These are phyloP conservation scores for Phengaris arion DNA, from an alignment of 2,888 invertebrate genomes.

Conservation along the genomic window DNA sequence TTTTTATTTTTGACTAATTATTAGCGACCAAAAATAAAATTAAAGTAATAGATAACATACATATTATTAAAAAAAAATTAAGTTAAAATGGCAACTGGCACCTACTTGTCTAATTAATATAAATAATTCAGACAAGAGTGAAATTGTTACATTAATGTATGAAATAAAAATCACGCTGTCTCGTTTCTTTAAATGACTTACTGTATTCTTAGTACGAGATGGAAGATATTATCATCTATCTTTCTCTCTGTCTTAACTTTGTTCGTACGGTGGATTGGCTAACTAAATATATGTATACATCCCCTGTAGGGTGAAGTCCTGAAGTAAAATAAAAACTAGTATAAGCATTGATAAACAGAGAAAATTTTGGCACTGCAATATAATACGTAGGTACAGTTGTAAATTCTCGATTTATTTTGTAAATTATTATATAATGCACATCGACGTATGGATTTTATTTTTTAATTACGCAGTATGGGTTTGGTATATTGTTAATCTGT, in stretches of 20 bases:
- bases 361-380: slow-evolving; percentile 10
- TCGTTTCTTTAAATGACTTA: background rate
- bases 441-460: no score
- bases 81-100: slow-evolving; percentile 18
- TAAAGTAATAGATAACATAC: background rate
- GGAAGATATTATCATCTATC: background rate
- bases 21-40: slow-evolving; percentile 13
- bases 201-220: background rate
- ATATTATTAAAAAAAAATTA: slow-evolving; percentile 10
- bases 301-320: background rate
- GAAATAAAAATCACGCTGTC: background rate
- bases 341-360: background rate
- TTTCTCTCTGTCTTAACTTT: slow-evolving; percentile 5
- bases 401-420: background rate
- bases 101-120: background rate
- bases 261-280: slow-evolving; percentile 21
- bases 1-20: background rate
- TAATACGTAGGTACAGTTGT: background rate
- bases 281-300: slow-evolving; percentile 9
- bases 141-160: background rate
- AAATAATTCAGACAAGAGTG: no score
- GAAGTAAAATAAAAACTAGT: slow-evolving; percentile 26
- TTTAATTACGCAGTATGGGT: no score
- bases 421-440: background rate
- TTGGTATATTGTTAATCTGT: background rate